A percentile compares a stretch with the other conserved stretches of the same genome.
These are phyloP conservation scores for Neocrepidodera transversa DNA, from an alignment of 2,888 invertebrate genomes.

Conservation along the genomic window DNA sequence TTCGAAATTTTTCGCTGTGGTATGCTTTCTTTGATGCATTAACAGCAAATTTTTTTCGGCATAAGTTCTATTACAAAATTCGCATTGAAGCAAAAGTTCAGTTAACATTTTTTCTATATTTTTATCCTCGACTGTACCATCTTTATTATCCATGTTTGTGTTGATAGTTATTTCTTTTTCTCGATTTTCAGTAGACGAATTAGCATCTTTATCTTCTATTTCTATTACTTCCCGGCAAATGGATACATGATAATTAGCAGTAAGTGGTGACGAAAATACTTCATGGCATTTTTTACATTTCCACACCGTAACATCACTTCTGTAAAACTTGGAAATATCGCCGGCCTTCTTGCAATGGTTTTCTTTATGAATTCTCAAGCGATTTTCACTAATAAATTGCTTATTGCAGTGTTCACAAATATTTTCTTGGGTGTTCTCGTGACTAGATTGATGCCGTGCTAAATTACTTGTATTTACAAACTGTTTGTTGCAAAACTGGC, in stretches of 20 bases:
- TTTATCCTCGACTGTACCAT: constrained; percentile 26
- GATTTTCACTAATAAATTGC: constrained; percentile 59
- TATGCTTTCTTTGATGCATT: constrained; percentile 59
- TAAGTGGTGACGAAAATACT: constrained; percentile 56
- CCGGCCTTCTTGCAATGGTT: constrained; percentile 60
- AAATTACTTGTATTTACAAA: constrained; percentile 59
- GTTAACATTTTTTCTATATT: constrained; percentile 57
- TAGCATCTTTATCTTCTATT: constrained; percentile 19
- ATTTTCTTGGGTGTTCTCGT: constrained; percentile 55
- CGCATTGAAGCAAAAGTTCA: constrained; percentile 65
- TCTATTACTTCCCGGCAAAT: constrained; percentile 44
- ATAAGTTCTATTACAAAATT: constrained; percentile 68
- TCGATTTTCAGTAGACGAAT: constrained; percentile 2
- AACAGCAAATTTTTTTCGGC: constrained; percentile 62
- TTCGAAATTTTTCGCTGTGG: constrained; percentile 60
- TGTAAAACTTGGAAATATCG: constrained; percentile 59
- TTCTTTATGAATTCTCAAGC: constrained; percentile 59
- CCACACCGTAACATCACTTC: constrained; percentile 60
- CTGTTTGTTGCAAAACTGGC: constrained; percentile 56
- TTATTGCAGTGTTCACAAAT: constrained; percentile 59
- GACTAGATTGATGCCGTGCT: constrained; percentile 56
- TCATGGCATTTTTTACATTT: constrained; percentile 59
- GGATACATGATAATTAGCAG: constrained; percentile 52
- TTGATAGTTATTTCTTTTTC: background rate
- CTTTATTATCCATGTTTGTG: constrained; percentile 20